Evolutionary conservation across 2,797 vertebrate genomes (phyloP).

Genomic region (Poeciliopsis infans): DNA sequence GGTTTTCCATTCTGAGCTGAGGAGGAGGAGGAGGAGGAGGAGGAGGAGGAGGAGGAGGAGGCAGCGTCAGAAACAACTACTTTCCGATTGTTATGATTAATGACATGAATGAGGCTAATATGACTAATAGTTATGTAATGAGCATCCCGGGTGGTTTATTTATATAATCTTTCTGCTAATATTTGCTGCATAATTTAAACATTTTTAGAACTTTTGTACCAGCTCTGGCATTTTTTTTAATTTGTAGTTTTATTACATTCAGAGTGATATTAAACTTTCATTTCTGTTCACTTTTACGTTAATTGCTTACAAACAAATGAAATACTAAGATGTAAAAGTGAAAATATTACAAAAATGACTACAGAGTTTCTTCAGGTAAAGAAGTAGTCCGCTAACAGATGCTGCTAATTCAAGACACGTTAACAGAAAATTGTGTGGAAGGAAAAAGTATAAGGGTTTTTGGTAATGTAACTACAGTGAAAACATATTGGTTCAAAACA

Average conservation of each 20-base stretch:
- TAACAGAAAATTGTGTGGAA: neutral
- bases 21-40: constrained; percentile 16
- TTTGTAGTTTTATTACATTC: neutral
- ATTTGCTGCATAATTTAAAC: neutral
- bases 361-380: neutral
- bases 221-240: neutral
- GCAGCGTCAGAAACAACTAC: constrained; percentile 10
- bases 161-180: constrained; percentile 2
- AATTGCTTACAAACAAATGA: neutral
- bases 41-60: constrained; percentile 1
- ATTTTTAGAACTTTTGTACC: neutral
- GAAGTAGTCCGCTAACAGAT: neutral
- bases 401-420: neutral
- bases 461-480: neutral
- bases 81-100: constrained; percentile 69
- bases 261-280: neutral
- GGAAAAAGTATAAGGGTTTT: neutral
- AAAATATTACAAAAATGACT: neutral
- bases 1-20: constrained; percentile 16
- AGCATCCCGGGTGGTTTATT: constrained; percentile 20
- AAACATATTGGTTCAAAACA: neutral
- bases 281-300: neutral
- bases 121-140: constrained; percentile 53
- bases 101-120: constrained; percentile 47
- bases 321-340: neutral